Conservation (phyloP, 2,888 invertebrate genomes). For the Cosmia pyralina region DNA sequence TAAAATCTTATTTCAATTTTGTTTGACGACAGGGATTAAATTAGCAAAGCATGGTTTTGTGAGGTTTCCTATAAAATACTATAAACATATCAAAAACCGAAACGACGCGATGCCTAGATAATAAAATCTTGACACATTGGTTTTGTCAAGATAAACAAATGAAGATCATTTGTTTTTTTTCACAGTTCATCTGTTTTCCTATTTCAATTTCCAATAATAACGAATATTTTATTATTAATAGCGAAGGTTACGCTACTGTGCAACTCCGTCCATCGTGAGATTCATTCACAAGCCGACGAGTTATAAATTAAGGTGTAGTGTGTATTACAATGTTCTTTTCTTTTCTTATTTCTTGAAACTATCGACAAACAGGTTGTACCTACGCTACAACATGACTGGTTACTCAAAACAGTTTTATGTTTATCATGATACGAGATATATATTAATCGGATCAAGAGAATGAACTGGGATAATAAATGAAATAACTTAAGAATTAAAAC, state of each 20-base stretch:
- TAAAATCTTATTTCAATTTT: too few relatives aligned
- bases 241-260: conserved; percentile 39
- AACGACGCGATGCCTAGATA: too few relatives aligned
- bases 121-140: too few relatives aligned
- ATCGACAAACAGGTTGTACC: conserved; percentile 33
- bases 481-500: too few relatives aligned
- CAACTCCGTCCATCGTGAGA: conserved; percentile 52
- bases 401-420: conserved; percentile 30
- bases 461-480: neutral
- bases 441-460: neutral
- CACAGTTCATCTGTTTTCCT: too few relatives aligned
- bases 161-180: too few relatives aligned
- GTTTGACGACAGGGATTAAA: too few relatives aligned
- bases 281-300: conserved; percentile 64
- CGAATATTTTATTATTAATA: neutral
- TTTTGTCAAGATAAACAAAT: too few relatives aligned
- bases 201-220: too few relatives aligned
- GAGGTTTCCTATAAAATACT: too few relatives aligned
- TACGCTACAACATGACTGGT: neutral
- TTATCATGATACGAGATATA: conserved; percentile 1
- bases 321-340: conserved; percentile 58
- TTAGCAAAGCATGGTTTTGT: too few relatives aligned
- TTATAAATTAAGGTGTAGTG: conserved; percentile 62
- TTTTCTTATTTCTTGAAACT: conserved; percentile 47
- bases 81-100: too few relatives aligned